A percentile compares a stretch with the other conserved stretches of the same genome.
These are phyloP conservation scores for Mellivora capensis DNA, from an alignment of 2,113 vertebrate genomes.

Conservation along the genomic window DNA sequence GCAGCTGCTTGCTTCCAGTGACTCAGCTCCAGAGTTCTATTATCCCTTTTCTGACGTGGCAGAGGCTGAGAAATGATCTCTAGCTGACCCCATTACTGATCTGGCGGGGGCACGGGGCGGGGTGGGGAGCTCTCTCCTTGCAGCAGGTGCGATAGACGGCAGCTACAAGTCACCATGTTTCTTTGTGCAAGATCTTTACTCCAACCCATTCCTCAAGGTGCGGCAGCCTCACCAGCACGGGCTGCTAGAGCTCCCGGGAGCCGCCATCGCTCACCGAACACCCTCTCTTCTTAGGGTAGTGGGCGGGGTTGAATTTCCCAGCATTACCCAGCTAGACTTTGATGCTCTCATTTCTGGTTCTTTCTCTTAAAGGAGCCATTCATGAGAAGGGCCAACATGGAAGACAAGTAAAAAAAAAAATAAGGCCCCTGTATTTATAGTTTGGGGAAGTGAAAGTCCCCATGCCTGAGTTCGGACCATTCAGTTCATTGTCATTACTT, in stretches of 20 bases:
- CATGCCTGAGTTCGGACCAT: background rate
- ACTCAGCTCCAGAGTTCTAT: background rate
- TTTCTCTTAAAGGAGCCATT: conserved; percentile 35
- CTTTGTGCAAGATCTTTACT: background rate
- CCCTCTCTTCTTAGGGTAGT: background rate
- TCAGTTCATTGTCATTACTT: conserved; percentile 29
- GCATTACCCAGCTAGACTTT: background rate
- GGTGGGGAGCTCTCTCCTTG: background rate
- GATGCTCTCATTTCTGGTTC: background rate
- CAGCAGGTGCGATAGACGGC: background rate
- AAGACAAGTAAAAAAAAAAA: conserved; percentile 17
- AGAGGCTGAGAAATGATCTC: background rate
- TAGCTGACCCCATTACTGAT: background rate
- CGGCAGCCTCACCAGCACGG: accelerated
- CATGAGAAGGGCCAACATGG: background rate
- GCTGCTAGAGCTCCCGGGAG: background rate
- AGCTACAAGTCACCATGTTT: background rate
- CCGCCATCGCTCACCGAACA: accelerated
- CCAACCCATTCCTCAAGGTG: background rate
- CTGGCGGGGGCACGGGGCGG: too few species aligned
- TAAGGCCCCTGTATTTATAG: conserved; percentile 59
- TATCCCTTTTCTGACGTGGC: background rate
- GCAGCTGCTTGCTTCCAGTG: too few species aligned
- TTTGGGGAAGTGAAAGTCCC: conserved; percentile 68
- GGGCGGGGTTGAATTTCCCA: background rate